Conservation (phyloP, 2,797 vertebrate genomes). For the Nasua narica region DNA sequence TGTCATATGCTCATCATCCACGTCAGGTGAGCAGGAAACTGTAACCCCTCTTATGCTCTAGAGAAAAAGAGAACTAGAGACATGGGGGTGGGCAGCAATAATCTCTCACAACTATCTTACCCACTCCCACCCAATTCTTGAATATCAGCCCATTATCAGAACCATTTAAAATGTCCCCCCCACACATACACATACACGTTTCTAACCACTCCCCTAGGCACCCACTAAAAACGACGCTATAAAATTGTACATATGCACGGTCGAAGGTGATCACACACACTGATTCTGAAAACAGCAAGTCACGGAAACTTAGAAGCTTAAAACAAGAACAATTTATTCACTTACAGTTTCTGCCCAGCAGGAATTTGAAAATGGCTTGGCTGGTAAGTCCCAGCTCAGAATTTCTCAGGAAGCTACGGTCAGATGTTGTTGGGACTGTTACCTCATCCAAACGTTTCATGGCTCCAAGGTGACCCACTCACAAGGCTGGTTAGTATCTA, state of each 20-base stretch:
- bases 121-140: background rate
- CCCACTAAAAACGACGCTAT: background rate
- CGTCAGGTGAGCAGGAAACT: background rate
- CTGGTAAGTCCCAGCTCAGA: background rate
- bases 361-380: background rate
- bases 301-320: background rate
- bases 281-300: background rate
- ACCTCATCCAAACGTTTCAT: too few relatives aligned
- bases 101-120: background rate
- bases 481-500: background rate
- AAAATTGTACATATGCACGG: background rate
- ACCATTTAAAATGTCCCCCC: background rate
- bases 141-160: background rate
- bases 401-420: background rate
- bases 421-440: too few relatives aligned
- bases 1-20: background rate
- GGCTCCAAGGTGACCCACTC: background rate
- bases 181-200: background rate
- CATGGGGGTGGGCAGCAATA: too few relatives aligned
- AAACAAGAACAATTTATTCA: background rate
- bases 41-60: background rate
- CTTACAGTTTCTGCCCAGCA: background rate
- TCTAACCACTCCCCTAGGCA: background rate
- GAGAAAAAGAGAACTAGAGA: background rate
- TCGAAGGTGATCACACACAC: background rate